Evolutionary conservation across 1,140 invertebrate genomes (phyloP).

Genomic region (Lutraria rhynchaena): DNA sequence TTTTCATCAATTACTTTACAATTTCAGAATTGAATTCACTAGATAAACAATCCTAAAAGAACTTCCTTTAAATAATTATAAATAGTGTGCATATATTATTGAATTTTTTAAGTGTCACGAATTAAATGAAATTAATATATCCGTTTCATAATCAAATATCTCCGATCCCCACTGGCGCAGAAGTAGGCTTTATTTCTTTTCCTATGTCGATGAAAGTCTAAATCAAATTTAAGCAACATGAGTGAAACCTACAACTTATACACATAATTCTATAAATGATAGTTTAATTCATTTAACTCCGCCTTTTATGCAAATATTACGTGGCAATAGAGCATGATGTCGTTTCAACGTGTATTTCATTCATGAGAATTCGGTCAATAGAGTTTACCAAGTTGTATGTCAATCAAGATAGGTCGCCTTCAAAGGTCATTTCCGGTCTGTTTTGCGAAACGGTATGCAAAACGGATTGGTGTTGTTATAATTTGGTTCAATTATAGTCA

Average conservation of each 20-base stretch:
- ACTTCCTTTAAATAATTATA: too few relatives aligned
- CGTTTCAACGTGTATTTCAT: slow-evolving; percentile 21
- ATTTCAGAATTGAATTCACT: too few relatives aligned
- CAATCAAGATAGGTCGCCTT: slow-evolving; percentile 10
- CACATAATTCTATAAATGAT: slow-evolving; percentile 16
- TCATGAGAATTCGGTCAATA: slow-evolving; percentile 27
- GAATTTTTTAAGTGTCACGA: too few relatives aligned
- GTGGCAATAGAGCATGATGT: neutral
- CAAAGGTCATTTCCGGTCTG: slow-evolving; percentile 26
- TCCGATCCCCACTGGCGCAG: too few relatives aligned
- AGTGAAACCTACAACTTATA: slow-evolving; percentile 28
- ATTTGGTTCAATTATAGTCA: too few relatives aligned
- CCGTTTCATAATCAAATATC: too few relatives aligned
- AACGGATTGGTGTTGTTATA: too few relatives aligned
- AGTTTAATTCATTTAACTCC: slow-evolving; percentile 18
- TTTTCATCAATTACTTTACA: too few relatives aligned
- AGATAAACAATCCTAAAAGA: too few relatives aligned
- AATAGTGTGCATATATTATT: too few relatives aligned
- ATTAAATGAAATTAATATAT: too few relatives aligned
- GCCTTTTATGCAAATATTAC: slow-evolving; percentile 36
- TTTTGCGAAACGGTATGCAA: neutral
- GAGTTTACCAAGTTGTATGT: slow-evolving; percentile 17
- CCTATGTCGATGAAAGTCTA: neutral
- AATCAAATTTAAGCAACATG: neutral
- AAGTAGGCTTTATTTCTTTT: too few relatives aligned